Base-by-base conservation (phyloP, 92 coral and sea anemone genomes). In the Desmophyllum pertusum region DNA sequence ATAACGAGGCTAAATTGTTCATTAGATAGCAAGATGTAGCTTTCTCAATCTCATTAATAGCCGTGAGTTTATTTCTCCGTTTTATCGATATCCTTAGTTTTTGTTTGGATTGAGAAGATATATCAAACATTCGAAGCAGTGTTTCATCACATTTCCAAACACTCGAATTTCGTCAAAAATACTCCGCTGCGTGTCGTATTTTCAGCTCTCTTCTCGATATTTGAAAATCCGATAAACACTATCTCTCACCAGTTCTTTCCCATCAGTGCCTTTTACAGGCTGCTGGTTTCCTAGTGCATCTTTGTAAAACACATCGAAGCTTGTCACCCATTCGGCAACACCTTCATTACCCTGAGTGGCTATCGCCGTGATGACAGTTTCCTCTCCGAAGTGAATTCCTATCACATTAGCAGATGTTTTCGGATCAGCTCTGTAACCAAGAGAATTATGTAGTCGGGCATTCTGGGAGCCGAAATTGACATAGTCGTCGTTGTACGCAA, bases 271-370 rank as follows among this genome's bases (percentile, higher is more conserved):
- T 43, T 40, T 72, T 33, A 82, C 73, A 39, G 71, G 27, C 68
- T 18, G 57, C 2, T 30, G 71, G 17, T 53, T 14, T 19, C 86
- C 86, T 14, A 4, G 29, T 0, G 79, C 17, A 57, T 72, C 46
- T n/a, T 19, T 59, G 37, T 82, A 82, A 40, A 82, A 33, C 41
- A 82, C 0, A 29, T 61, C 29, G 48, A 55, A 82, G 43, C 57
- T 76, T 5, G 86, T 73, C 19, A 90, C 83, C 93, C 93, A 90
- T 83, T 87, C 93, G 29, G 64, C 51, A 51, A 79, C 72, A 35
- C 74, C 86, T 4, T 84, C 93, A 75, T 59, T 78, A 15, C 93
- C 93, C 53, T 90, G 93, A 21, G 91, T 90, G 0, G 91, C 86
- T 55, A 90, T 83, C 13, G 83, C 93, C 5, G 93, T 90, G 42